These are phyloP conservation scores for Helleia helle DNA, from an alignment of 2,888 invertebrate genomes.

Conservation along the genomic window DNA sequence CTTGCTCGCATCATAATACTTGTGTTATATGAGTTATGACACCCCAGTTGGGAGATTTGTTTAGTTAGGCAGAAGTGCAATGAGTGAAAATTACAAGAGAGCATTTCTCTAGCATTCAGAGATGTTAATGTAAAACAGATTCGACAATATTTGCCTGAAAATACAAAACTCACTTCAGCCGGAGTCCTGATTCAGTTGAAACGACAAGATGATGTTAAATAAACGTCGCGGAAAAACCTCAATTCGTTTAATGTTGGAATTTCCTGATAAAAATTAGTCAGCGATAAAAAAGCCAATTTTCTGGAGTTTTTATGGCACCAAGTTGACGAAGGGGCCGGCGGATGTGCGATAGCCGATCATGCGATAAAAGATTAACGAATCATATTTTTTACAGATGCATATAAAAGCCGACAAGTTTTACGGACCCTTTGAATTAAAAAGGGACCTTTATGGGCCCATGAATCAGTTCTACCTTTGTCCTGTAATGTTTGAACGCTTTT, in stretches of 20 bases:
- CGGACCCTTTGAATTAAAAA: neutral
- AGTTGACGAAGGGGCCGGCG: neutral
- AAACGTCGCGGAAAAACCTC: neutral
- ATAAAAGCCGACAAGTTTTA: conserved; percentile 1
- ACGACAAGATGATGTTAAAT: neutral
- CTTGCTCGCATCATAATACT: no score
- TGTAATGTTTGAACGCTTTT: no score
- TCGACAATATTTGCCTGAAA: no score
- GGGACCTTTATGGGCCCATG: no score
- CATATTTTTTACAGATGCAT: conserved; percentile 6
- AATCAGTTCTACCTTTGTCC: neutral
- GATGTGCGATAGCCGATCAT: neutral
- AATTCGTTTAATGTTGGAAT: neutral
- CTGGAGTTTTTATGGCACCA: neutral
- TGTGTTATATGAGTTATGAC: no score
- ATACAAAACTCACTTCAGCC: no score
- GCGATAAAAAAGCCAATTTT: conserved; percentile 2
- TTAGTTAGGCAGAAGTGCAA: no score
- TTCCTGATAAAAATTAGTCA: conserved; percentile 1
- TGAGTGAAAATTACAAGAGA: no score
- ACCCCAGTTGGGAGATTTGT: no score
- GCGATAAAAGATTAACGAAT: conserved; percentile 3
- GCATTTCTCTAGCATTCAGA: no score
- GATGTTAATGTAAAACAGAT: no score
- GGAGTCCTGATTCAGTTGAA: no score